A percentile compares a stretch with the other conserved stretches of the same genome.
These are phyloP conservation scores for Gonatopus flavifemur DNA, from an alignment of 1,140 invertebrate species.

Conservation along the genomic window DNA sequence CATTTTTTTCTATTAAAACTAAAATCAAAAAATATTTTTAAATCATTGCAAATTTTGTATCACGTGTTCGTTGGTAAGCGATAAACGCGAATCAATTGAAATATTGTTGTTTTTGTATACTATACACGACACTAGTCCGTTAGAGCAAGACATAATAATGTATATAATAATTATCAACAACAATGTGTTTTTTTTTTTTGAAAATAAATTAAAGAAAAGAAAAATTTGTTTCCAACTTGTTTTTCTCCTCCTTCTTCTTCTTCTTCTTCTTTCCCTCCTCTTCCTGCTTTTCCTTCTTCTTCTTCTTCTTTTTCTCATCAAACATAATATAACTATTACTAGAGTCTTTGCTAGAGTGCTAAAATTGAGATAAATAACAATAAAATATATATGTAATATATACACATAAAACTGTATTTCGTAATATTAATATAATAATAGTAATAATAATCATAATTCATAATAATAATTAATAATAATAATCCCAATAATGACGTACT, in stretches of 20 bases:
- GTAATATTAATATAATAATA: conserved; percentile 57
- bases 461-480: conserved; percentile 56
- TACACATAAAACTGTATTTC: conserved; percentile 60
- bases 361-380: too few relatives aligned
- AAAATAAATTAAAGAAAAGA: too few relatives aligned
- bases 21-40: too few relatives aligned
- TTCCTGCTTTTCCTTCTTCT: too few relatives aligned
- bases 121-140: conserved; percentile 35
- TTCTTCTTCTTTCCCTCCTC: too few relatives aligned
- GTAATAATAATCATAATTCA: conserved; percentile 48
- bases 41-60: neutral
- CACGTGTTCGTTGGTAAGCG: neutral
- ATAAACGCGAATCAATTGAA: neutral
- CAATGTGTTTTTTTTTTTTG: too few relatives aligned
- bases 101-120: neutral
- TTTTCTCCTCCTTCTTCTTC: too few relatives aligned
- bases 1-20: too few relatives aligned
- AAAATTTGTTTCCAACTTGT: too few relatives aligned
- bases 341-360: too few relatives aligned
- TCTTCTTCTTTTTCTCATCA: too few relatives aligned
- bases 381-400: conserved; percentile 42
- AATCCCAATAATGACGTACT: conserved; percentile 60
- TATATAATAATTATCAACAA: conserved; percentile 50
- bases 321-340: too few relatives aligned
- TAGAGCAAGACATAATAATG: conserved; percentile 37